Evolutionary conservation across 2,888 invertebrate genomes (phyloP), one percentile per base, ranked within the genome.

Genomic region (Euclidia mi): DNA sequence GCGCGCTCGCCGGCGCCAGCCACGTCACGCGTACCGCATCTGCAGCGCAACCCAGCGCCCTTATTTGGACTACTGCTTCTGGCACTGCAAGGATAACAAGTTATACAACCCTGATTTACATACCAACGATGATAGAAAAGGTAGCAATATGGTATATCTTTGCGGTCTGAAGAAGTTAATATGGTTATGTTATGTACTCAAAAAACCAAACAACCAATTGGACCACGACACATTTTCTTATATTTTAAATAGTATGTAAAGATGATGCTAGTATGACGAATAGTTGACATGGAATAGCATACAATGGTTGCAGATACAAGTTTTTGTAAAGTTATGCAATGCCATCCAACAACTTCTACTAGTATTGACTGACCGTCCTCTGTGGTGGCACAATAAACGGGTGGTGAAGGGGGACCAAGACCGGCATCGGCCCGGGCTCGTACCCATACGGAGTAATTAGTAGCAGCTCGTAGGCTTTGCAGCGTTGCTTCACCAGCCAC

Each of bases 361-460:
- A 25, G 11, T 29, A 25, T 25, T 25, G 0, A 78, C 90, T 88
- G 84, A 97, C 97, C 95, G 86, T 98, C 98, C 83, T 98, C 97
- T 58, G 96, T 95, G 0, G 98, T 98, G 68, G 95, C 92, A 87
- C 98, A 97, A 89, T 95, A 96, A 65, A 97, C 94, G 29, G 97
- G 96, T 46, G 94, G 84, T 71, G 97, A 97, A 64, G 97, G 92
- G 32, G 97, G 95, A 1, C 98, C 98, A 79, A 96, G 96, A 2
- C 98, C 98, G 34, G 96, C 96, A 46, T 96, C 95, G 0, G 97
- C 96, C 79, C 96, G 97, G 18, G 97, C 98, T 79, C 97, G 91
- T 31, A 98, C 97, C 80, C 97, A 95, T 71, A 98, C 95, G 32
- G 97, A 97, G 92, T 98, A 98, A 94, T 98, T 98, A 51, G 97